Evolutionary conservation across 2,888 invertebrate genomes (phyloP).

Genomic region (Balanococcus diminutus): DNA sequence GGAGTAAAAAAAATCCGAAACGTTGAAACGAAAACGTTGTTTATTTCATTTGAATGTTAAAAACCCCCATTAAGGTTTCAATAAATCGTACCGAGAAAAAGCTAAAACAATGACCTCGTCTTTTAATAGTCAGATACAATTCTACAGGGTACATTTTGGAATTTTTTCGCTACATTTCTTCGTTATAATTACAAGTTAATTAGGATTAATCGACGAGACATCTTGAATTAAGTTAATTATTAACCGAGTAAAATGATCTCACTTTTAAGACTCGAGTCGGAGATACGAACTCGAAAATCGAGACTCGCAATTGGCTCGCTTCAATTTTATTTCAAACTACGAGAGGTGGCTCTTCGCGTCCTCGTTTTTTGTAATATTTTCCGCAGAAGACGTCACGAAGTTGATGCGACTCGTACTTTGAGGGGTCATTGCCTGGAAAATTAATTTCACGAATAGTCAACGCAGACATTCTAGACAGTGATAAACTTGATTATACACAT

Average conservation of each 20-base stretch:
- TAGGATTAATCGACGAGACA: background rate
- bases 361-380: too few relatives aligned
- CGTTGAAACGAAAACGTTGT: background rate
- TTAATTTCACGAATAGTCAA: background rate
- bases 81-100: background rate
- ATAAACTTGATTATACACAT: conserved; percentile 8
- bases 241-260: background rate
- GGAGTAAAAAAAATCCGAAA: background rate
- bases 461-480: background rate
- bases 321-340: too few relatives aligned
- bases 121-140: background rate
- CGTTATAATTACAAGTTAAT: background rate
- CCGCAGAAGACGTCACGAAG: background rate
- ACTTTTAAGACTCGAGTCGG: too few relatives aligned
- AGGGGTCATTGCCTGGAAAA: background rate
- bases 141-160: background rate
- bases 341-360: too few relatives aligned
- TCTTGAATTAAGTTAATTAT: background rate
- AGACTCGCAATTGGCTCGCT: too few relatives aligned
- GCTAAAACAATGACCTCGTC: background rate
- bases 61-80: background rate
- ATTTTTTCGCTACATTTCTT: background rate
- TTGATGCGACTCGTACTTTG: background rate
- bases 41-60: background rate
- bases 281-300: too few relatives aligned